These are phyloP conservation scores for Phaethornis superciliosus DNA, from an alignment of 2,113 vertebrate genomes.

Conservation along the genomic window DNA sequence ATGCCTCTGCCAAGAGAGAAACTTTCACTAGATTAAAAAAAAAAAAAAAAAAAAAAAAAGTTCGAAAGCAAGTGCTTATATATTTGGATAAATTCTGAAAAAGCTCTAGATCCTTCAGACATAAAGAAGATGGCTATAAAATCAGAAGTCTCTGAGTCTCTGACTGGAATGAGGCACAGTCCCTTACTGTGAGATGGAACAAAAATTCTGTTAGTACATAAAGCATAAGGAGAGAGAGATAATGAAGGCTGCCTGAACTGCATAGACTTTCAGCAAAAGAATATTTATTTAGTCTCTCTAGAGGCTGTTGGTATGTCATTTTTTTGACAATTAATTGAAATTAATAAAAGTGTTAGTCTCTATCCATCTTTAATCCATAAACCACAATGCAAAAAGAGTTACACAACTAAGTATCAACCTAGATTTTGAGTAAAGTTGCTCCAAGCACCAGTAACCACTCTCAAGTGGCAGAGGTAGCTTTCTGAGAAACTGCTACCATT, in stretches of 20 bases:
- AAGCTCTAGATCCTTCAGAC: not conserved
- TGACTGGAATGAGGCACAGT: not conserved
- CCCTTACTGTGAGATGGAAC: not conserved
- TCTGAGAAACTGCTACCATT: not conserved
- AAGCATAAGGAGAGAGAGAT: not conserved
- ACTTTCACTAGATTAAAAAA: not conserved
- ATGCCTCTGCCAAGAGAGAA: not conserved
- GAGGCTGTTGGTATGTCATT: not conserved
- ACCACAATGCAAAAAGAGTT: not conserved
- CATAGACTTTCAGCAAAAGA: not conserved
- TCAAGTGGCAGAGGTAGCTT: not conserved
- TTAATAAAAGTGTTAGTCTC: not conserved
- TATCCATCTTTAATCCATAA: not conserved
- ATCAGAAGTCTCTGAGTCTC: not conserved
- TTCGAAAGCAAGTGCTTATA: not conserved
- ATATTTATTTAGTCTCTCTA: not conserved
- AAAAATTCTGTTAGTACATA: not conserved
- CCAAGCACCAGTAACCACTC: not conserved
- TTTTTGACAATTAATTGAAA: not conserved
- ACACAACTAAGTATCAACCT: not conserved
- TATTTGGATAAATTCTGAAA: not conserved
- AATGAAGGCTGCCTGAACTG: not conserved
- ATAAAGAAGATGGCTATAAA: not conserved
- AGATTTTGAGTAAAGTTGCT: not conserved
- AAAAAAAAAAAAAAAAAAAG: too few relatives aligned